Evolutionary conservation across 2,113 vertebrate genomes (phyloP).

Genomic region (Apteryx mantelli): DNA sequence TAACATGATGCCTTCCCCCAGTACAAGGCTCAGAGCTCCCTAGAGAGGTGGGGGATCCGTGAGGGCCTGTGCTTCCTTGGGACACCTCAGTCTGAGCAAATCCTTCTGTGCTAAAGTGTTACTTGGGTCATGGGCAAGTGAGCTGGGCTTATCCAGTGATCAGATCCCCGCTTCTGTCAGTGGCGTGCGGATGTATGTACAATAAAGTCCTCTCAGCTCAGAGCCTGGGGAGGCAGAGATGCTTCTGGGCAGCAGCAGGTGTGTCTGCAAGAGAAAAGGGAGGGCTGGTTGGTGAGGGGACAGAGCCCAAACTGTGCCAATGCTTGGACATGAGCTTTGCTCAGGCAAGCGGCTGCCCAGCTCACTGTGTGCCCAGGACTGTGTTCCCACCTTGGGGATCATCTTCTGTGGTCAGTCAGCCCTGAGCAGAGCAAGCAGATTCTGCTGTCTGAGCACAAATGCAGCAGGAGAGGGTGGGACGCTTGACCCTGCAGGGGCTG

Average conservation of each 20-base stretch:
- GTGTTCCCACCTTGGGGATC: background rate
- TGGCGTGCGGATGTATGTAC: background rate
- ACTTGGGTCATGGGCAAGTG: background rate
- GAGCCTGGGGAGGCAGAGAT: accelerated
- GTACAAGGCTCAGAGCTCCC: background rate
- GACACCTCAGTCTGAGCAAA: accelerated
- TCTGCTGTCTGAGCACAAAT: background rate
- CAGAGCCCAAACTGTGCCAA: background rate
- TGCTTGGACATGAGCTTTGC: background rate
- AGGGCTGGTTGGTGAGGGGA: background rate
- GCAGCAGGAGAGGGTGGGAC: background rate
- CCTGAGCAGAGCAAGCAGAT: background rate
- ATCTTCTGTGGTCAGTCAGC: background rate
- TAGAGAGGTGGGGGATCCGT: background rate
- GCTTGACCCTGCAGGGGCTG: background rate
- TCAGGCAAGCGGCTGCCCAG: background rate
- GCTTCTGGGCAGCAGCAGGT: background rate
- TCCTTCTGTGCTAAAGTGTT: background rate
- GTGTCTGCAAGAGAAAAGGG: background rate
- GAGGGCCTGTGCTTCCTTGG: background rate
- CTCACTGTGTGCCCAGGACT: background rate
- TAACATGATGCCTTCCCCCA: background rate
- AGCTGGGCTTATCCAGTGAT: background rate
- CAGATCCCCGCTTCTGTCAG: background rate
- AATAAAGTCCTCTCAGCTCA: background rate